These are phyloP conservation scores for Solen grandis DNA, from an alignment of 1,140 invertebrate genomes.

Conservation along the genomic window DNA sequence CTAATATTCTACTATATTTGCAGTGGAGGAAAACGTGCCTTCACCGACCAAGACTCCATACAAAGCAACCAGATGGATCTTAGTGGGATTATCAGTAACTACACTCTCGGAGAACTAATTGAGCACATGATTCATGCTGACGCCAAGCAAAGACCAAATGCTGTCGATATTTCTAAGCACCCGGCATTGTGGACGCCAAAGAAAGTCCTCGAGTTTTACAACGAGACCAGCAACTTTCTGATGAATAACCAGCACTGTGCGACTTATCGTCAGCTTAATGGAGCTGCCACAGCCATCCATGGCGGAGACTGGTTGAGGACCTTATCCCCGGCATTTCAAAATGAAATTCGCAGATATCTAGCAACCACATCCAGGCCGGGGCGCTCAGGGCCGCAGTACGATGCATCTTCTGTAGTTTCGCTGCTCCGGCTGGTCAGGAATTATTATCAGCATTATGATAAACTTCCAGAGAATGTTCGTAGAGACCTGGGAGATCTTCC, in stretches of 20 bases:
- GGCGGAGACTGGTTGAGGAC: neutral
- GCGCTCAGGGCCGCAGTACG: neutral
- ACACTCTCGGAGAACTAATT: neutral
- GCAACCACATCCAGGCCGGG: neutral
- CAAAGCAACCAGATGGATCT: neutral
- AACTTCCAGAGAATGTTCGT: neutral
- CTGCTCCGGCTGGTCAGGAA: neutral
- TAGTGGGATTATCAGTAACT: neutral
- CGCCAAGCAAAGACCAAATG: neutral
- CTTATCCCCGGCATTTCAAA: neutral
- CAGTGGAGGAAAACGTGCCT: neutral
- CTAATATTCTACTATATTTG: neutral
- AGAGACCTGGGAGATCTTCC: neutral
- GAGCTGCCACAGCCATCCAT: slow-evolving; percentile 6
- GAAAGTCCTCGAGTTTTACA: slow-evolving; percentile 9
- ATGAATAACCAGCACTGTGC: neutral
- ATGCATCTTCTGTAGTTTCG: neutral
- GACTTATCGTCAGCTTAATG: neutral
- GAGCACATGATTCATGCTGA: neutral
- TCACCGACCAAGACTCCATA: neutral
- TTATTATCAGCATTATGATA: slow-evolving; percentile 10
- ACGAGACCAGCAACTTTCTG: neutral
- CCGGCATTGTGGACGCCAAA: neutral
- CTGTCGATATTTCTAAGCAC: neutral
- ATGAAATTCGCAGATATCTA: neutral